phyloP scores from a whole-genome alignment of 2,113 vertebrate genomes.

The Cacatua alba region DNA sequence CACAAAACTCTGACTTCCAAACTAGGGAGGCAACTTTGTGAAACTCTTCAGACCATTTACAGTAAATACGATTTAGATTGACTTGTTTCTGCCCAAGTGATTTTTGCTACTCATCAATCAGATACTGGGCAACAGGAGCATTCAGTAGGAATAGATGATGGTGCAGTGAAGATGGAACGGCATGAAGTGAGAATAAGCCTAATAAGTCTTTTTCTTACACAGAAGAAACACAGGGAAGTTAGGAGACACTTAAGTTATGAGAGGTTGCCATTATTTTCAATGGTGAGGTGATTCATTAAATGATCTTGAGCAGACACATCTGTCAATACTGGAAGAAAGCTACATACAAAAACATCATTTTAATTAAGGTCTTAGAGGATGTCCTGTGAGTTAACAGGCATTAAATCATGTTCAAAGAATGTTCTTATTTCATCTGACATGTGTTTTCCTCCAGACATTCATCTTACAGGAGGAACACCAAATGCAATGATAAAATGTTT shows the following conservation, averaged over 20 bases:
- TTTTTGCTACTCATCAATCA: not conserved
- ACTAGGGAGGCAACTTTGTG: not conserved
- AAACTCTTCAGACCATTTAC: not conserved
- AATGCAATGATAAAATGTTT: not conserved
- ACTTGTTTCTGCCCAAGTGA: not conserved
- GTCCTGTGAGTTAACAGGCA: not conserved
- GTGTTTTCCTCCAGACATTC: not conserved
- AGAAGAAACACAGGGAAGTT: not conserved
- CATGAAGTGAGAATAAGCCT: not conserved
- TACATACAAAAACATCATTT: not conserved
- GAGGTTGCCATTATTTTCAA: not conserved
- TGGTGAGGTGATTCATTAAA: not conserved
- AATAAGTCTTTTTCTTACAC: not conserved
- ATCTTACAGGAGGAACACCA: not conserved
- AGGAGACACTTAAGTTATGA: not conserved
- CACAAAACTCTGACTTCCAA: not conserved
- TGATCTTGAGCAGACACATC: not conserved
- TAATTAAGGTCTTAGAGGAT: conserved; percentile 17
- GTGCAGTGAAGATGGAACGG: not conserved
- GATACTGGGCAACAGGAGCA: not conserved
- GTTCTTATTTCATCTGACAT: not conserved
- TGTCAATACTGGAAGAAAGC: conserved; percentile 24
- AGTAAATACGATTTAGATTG: not conserved
- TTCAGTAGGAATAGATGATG: not conserved
- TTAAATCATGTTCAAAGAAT: not conserved